These are phyloP conservation scores for Rissa tridactyla DNA, from an alignment of 2,113 vertebrate genomes.

Conservation along the genomic window DNA sequence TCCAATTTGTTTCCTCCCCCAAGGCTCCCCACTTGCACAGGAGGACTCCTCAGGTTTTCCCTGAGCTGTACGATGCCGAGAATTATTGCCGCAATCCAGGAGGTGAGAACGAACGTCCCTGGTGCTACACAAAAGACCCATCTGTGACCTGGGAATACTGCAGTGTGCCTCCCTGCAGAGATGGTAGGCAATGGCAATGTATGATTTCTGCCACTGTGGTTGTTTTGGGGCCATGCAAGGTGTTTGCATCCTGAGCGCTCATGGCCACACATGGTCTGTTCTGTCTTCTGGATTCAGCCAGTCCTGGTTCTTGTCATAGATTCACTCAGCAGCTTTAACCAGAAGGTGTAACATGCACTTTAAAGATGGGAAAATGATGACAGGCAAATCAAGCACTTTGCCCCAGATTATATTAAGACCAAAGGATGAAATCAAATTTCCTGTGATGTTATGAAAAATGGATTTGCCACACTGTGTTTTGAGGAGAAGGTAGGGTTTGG, in stretches of 20 bases:
- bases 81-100: conserved; percentile 89
- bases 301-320: background rate
- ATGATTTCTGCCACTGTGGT: background rate
- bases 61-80: conserved; percentile 82
- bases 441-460: background rate
- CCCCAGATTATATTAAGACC: background rate
- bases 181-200: conserved; percentile 36
- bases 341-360: background rate
- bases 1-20: background rate
- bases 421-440: background rate
- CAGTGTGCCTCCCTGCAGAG: conserved; percentile 75
- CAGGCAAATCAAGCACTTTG: background rate
- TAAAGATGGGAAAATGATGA: background rate
- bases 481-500: background rate
- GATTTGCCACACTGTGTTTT: background rate
- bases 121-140: conserved; percentile 85
- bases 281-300: background rate
- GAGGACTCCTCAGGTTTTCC: conserved; percentile 82
- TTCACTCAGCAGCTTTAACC: background rate
- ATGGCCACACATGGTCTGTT: fast-evolving
- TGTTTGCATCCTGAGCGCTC: background rate
- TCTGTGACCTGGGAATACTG: conserved; percentile 89
- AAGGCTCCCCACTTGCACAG: conserved; percentile 84
- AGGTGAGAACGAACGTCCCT: conserved; percentile 83
- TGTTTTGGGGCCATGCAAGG: background rate